Evolutionary conservation across 2,797 vertebrate species (phyloP), one percentile per base, ranked within the genome.

Genomic region (Cryptoblepharus egeriae): DNA sequence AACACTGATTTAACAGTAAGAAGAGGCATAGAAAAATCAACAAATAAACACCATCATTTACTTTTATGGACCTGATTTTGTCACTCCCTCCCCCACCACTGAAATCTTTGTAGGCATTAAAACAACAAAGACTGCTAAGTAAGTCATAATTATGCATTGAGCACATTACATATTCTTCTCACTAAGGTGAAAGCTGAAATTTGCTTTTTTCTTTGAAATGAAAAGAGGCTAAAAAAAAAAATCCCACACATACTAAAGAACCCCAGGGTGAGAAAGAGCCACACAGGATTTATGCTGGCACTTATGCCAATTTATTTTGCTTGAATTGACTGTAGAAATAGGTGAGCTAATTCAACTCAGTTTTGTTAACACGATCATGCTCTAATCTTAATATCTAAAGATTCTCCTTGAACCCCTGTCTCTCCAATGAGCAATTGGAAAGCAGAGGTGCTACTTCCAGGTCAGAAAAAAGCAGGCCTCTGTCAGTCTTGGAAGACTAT

Each of bases 1-100:
- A 88, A 76, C 55, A 55, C 61, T 57, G 77, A 57, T 85, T 84
- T 72, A 67, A 37, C 26, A 35, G 83, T 79, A 85, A 86, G 52
- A 20, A 67, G 11, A 79, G 28, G 70, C 15, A 83, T 20, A 45
- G 37, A 86, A 39, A 58, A 49, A 37, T 32, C n/a, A 83, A 16
- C 20, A n/a, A 64, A 26, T 35, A 70, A 45, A 64, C 75, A 69
- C 69, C 81, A 39, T 49, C 20, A 15, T 28, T 64, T 72, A 57
- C 72, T 70, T 80, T 72, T 39, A 35, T 73, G 30, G 24, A 77
- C n/a, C 52, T 86, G 32, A 35, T 72, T 52, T 52, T 52, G 49
- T 52, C 1, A 13, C 49, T 10, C 1, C 49, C 49, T 10, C 45
- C 65, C 69, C 22, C 16, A n/a, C 15, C n/a, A 18, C 64, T 82